Base-by-base conservation (phyloP, 1,140 invertebrate species). In the Apis cerana region DNA sequence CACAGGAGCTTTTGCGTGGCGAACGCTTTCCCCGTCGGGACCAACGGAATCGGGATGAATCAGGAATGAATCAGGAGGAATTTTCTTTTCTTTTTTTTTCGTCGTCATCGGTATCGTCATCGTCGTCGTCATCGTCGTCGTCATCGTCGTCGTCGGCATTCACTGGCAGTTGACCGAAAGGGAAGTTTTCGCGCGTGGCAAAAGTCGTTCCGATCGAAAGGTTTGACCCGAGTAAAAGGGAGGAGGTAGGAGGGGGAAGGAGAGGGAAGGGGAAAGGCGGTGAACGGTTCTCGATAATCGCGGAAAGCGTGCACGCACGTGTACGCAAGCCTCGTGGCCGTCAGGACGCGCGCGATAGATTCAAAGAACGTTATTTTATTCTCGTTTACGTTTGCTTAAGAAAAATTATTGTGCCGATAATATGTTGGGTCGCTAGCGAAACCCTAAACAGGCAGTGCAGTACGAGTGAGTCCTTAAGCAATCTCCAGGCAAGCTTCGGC, bases 391-490 rank as follows among this genome's bases (percentile, higher is more conserved):
- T 93, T 43, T 94, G 92, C 90, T 93, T 94, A 93, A 92, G 91
- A 93, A 94, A 94, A 94, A 94, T 94, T 94, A 94, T 94, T 94
- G 93, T 94, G 94, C 93, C 93, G 92, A 94, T 94, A 94, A 94
- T 94, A 94, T 91, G 91, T 93, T 93, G 93, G 94, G 93, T 93
- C 87, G 85, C 92, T 94, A 94, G 92, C 89, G 91, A 93, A 93
- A 94, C 94, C 93, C 94, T 94, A 94, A 94, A 94, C 91, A 94
- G 94, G 94, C 94, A 94, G 94, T 94, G 94, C 94, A 94, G 89
- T 94, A 94, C 90, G 90, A 94, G 93, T 94, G 93, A 92, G 92
- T 94, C 90, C 92, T 94, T 93, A 94, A 94, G 92, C 94, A 93
- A 94, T 93, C 91, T 94, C 92, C 93, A 94, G 94, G 94, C 93